A percentile compares a stretch with the other conserved stretches of the same genome.
These are phyloP conservation scores for Uromys caudimaculatus DNA, from an alignment of 2,797 vertebrate genomes.

Conservation along the genomic window DNA sequence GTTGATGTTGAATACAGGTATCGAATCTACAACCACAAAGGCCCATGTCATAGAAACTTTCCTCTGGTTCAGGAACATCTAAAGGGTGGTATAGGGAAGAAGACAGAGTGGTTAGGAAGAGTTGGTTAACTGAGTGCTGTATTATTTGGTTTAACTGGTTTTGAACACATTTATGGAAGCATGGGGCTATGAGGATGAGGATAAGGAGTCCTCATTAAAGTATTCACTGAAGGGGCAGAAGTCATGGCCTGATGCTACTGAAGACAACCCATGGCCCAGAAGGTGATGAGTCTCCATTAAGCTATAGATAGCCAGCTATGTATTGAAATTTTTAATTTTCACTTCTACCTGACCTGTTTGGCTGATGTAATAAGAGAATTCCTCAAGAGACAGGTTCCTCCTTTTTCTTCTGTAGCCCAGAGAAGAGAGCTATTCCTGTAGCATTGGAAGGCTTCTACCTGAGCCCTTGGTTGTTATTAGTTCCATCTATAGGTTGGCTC, in stretches of 20 bases:
- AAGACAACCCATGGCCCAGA: background rate
- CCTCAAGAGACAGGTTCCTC: background rate
- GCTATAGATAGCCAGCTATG: background rate
- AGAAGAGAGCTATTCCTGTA: background rate
- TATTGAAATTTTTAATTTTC: background rate
- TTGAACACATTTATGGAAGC: background rate
- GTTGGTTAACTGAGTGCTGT: background rate
- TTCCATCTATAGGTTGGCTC: background rate
- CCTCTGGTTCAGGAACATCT: background rate
- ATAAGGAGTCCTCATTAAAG: background rate
- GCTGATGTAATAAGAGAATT: background rate
- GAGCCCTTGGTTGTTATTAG: background rate
- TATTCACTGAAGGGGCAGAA: background rate
- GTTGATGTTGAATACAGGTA: background rate
- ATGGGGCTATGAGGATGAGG: background rate
- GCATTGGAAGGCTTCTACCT: background rate
- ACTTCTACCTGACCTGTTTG: background rate
- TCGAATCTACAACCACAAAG: too few relatives aligned
- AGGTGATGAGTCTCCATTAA: background rate
- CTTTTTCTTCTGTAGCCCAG: background rate
- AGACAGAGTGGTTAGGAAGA: background rate
- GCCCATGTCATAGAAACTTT: background rate
- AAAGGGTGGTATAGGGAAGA: background rate
- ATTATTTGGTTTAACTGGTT: background rate
- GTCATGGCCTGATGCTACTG: background rate